These are phyloP conservation scores for Thalassaphorura encarpata DNA, from an alignment of 1,140 invertebrate species.

Conservation along the genomic window DNA sequence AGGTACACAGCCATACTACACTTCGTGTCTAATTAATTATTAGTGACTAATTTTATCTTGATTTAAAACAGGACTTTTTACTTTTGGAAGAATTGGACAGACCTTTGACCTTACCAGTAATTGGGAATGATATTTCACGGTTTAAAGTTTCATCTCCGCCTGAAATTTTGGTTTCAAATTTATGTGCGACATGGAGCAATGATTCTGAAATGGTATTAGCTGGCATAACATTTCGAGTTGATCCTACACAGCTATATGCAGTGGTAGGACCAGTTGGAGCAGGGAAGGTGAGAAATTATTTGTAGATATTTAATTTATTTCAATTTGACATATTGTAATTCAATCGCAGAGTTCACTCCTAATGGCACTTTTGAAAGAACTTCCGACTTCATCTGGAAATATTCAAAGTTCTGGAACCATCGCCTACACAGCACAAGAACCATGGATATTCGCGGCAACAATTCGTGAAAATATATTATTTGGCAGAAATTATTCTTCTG, in stretches of 20 bases:
- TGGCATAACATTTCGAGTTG: too few relatives aligned
- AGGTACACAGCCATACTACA: neutral
- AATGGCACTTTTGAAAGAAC: neutral
- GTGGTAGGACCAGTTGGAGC: neutral
- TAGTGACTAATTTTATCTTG: neutral
- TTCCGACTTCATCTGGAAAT: neutral
- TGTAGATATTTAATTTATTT: neutral
- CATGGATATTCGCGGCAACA: constrained; percentile 51
- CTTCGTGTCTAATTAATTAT: neutral
- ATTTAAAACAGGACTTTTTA: constrained; percentile 12
- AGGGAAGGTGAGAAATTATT: neutral
- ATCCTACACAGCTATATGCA: neutral
- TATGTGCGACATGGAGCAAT: neutral
- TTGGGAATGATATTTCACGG: neutral
- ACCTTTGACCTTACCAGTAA: neutral
- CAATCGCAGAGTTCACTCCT: neutral
- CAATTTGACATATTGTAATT: neutral
- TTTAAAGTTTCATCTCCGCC: neutral
- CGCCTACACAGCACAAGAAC: constrained; percentile 46
- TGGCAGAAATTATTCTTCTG: constrained; percentile 38
- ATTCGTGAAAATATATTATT: constrained; percentile 47
- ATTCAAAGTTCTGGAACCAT: neutral
- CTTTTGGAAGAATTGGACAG: neutral
- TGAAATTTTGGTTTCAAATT: neutral
- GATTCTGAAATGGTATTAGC: neutral